Conservation (phyloP, 1,140 invertebrate genomes). For the Tetragonula clypearis region DNA sequence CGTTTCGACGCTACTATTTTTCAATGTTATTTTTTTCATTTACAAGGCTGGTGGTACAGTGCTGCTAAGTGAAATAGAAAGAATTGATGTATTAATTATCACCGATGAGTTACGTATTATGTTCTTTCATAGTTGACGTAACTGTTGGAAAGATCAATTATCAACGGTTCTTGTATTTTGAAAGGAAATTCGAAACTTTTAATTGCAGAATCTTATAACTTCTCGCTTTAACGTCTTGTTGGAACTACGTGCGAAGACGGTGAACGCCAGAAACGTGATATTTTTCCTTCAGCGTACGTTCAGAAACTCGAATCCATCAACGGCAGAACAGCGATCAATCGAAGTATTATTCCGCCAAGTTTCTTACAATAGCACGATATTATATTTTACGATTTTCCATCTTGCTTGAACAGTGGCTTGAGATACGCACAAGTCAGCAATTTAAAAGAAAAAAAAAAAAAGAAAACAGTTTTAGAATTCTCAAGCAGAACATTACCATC, state of each 20-base stretch:
- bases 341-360: background rate
- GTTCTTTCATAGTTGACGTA: background rate
- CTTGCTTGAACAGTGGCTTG: background rate
- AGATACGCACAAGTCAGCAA: background rate
- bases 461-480: too few relatives aligned
- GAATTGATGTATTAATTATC: background rate
- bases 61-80: background rate
- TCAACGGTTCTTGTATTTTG: background rate
- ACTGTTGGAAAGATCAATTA: background rate
- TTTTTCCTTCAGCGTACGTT: background rate
- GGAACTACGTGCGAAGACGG: background rate
- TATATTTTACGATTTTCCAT: background rate
- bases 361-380: background rate
- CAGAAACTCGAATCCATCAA: background rate
- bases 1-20: too few relatives aligned
- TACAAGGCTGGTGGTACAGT: background rate
- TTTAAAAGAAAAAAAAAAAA: background rate
- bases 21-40: too few relatives aligned
- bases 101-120: background rate
- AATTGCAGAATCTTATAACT: background rate
- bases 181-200: background rate
- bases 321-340: background rate
- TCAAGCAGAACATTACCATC: too few relatives aligned
- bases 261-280: background rate
- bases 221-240: background rate